phyloP scores from a whole-genome alignment of 2,113 vertebrate species.

The Electrona antarctica region DNA sequence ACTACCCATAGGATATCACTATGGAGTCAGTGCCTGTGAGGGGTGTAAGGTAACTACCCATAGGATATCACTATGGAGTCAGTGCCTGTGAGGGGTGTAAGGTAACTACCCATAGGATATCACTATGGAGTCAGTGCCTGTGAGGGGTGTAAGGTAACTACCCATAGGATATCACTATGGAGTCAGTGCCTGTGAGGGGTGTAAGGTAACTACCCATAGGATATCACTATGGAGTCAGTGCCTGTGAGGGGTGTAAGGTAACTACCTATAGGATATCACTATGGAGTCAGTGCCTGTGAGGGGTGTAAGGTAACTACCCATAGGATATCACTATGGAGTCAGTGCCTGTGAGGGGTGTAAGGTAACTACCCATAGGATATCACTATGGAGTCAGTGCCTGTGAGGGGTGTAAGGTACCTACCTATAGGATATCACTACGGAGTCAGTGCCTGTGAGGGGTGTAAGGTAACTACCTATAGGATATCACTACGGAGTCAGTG shows the following conservation, averaged over 20 bases:
- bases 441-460: slow-evolving; percentile 97
- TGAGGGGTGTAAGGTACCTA: no score
- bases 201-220: no score
- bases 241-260: slow-evolving; percentile 96
- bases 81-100: no score
- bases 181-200: slow-evolving; percentile 97
- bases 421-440: slow-evolving; percentile 99
- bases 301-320: no score
- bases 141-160: no score
- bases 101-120: slow-evolving; percentile 86
- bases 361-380: no score
- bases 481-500: slow-evolving; percentile 99
- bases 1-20: slow-evolving; percentile 99
- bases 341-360: slow-evolving; percentile 97
- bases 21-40: slow-evolving; percentile 98
- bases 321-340: slow-evolving; percentile 99
- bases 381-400: slow-evolving; percentile 99
- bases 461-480: no score
- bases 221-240: slow-evolving; percentile 99
- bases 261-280: slow-evolving; percentile 99
- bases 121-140: slow-evolving; percentile 99
- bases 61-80: no score
- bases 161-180: slow-evolving; percentile 99
- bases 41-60: no score
- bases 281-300: slow-evolving; percentile 98